A percentile compares a stretch with the other conserved stretches of the same genome.
phyloP scores from a whole-genome alignment of 1,140 invertebrate genomes.

The Tetramorium parvispinum region DNA sequence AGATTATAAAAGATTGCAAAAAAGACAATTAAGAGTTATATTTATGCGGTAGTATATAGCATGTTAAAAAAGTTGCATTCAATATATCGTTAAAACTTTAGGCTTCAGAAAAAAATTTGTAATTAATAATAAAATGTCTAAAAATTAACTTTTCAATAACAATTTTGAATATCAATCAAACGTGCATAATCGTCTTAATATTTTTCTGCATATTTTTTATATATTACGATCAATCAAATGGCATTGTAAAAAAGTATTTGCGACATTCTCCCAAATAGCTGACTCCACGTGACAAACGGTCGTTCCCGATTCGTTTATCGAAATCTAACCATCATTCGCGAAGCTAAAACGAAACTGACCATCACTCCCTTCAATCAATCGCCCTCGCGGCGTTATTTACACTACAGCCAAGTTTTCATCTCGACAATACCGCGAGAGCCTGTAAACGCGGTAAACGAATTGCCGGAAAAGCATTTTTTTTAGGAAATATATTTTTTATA shows the following conservation, averaged over 20 bases:
- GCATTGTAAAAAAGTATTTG: not conserved
- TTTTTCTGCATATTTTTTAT: not conserved
- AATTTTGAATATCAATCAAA: not conserved
- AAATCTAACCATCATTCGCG: slow-evolving; percentile 34
- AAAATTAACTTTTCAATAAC: not conserved
- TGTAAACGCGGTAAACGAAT: slow-evolving; percentile 8
- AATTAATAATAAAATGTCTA: not conserved
- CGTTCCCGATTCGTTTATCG: slow-evolving; percentile 22
- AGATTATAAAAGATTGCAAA: not conserved
- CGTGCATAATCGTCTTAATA: not conserved
- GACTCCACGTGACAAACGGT: slow-evolving; percentile 11
- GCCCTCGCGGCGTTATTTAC: slow-evolving; percentile 26
- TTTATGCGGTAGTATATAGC: not conserved
- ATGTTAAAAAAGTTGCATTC: not conserved
- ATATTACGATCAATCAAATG: not conserved
- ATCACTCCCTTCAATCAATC: slow-evolving; percentile 27
- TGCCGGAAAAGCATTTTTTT: not conserved
- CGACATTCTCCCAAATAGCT: slow-evolving; percentile 17
- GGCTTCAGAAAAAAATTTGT: not conserved
- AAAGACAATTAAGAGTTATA: not conserved
- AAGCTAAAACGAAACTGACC: slow-evolving; percentile 35
- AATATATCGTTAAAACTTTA: not conserved
- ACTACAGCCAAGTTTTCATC: slow-evolving; percentile 34
- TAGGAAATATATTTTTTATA: not conserved
- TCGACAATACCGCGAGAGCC: slow-evolving; percentile 15